Percentiles rank a stretch among this genome's conserved stretches.
phyloP scores from a whole-genome alignment of 2,797 vertebrate genomes.

The Eremophila alpestris region DNA sequence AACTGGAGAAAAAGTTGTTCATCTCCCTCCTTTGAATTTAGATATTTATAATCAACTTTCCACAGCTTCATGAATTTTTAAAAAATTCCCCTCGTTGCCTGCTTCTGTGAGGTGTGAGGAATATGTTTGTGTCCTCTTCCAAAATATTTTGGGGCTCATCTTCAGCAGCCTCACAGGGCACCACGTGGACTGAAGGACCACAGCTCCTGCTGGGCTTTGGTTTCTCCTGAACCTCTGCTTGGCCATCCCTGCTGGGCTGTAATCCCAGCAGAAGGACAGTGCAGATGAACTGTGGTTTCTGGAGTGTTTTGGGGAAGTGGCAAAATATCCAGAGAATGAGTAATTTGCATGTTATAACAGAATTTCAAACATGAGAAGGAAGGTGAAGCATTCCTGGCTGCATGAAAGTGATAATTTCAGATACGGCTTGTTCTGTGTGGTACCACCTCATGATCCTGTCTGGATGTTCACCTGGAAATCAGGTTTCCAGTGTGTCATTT shows the following conservation, averaged over 20 bases:
- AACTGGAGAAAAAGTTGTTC: neutral
- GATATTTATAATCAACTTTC: neutral
- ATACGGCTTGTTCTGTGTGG: neutral
- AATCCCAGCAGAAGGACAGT: neutral
- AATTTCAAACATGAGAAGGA: neutral
- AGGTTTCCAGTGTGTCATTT: neutral
- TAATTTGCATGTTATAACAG: neutral
- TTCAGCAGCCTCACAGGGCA: neutral
- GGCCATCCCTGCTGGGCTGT: neutral
- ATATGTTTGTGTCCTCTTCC: neutral
- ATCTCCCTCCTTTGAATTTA: neutral
- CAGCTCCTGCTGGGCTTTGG: neutral
- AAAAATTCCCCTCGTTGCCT: neutral
- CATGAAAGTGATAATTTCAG: neutral
- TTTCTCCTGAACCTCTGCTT: neutral
- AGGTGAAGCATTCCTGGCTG: neutral
- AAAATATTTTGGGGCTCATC: neutral
- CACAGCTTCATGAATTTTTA: neutral
- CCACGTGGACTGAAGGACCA: neutral
- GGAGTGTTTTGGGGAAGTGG: neutral
- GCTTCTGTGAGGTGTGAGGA: neutral
- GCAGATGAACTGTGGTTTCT: neutral
- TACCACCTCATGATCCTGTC: fast-evolving
- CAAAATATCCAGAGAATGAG: neutral
- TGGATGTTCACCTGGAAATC: neutral